Evolutionary conservation across 2,797 vertebrate species (phyloP).

Genomic region (Sebastiscus tertius): DNA sequence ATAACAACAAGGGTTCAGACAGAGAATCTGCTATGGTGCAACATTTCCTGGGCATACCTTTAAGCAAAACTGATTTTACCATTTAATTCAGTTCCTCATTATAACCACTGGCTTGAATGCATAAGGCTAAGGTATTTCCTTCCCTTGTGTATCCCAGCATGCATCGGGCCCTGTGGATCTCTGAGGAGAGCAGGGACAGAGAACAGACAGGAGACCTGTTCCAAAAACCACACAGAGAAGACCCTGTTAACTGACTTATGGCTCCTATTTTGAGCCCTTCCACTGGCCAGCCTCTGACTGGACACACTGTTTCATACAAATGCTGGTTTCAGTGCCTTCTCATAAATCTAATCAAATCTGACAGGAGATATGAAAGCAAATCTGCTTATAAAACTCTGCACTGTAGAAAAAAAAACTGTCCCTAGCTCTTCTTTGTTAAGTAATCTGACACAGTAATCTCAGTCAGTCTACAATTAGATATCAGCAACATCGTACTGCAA

Average conservation of each 20-base stretch:
- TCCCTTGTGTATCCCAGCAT: constrained; percentile 68
- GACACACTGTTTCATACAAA: constrained; percentile 56
- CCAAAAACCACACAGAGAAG: constrained; percentile 75
- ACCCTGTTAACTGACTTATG: constrained; percentile 69
- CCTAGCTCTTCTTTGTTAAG: not conserved
- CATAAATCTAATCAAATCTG: constrained; percentile 43
- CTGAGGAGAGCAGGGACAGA: constrained; percentile 63
- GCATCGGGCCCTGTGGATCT: constrained; percentile 59
- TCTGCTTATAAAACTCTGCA: constrained; percentile 15
- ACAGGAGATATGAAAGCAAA: constrained; percentile 41
- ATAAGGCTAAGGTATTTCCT: constrained; percentile 68
- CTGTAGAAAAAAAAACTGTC: not conserved
- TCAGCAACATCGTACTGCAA: not conserved
- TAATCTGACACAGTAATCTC: not conserved
- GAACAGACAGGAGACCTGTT: constrained; percentile 79
- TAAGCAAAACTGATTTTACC: not conserved
- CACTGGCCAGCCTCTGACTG: constrained; percentile 51
- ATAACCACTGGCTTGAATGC: constrained; percentile 19
- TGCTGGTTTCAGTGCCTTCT: constrained; percentile 15
- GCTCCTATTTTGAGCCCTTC: constrained; percentile 63
- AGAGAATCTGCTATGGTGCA: not conserved
- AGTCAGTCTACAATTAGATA: not conserved
- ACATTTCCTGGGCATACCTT: not conserved
- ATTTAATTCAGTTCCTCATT: constrained; percentile 18
- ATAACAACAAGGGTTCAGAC: not conserved